phyloP scores from a whole-genome alignment of 1,140 invertebrate species.

The Trachelipus rathkii region DNA sequence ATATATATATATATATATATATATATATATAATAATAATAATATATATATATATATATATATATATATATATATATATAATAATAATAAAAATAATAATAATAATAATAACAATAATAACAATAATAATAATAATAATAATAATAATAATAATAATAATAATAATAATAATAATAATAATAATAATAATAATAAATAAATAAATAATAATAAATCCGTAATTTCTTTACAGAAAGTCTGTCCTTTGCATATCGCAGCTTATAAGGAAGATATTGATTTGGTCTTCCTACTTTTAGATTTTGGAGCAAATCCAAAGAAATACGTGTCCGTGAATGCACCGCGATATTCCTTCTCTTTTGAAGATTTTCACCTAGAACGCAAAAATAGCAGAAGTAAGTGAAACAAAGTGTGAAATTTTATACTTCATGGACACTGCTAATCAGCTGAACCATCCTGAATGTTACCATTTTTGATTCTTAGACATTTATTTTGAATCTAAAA shows the following conservation, averaged over 20 bases:
- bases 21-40: no score
- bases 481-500: background rate
- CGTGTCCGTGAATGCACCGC: background rate
- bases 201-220: background rate
- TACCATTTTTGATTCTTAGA: background rate
- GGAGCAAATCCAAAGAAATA: background rate
- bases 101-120: no score
- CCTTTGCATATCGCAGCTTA: constrained; percentile 1
- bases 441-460: background rate
- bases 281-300: background rate
- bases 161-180: no score
- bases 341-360: constrained; percentile 5
- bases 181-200: no score
- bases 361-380: background rate
- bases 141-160: no score
- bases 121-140: no score
- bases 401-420: background rate
- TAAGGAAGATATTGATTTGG: background rate
- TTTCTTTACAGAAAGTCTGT: background rate
- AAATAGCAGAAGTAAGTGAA: background rate
- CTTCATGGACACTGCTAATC: background rate
- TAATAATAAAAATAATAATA: no score
- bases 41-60: no score
- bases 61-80: no score
- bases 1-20: no score